Percentiles rank a stretch among this genome's conserved stretches.
Evolutionary conservation across 2,888 invertebrate genomes (phyloP).

Genomic region (Phengaris alcon): DNA sequence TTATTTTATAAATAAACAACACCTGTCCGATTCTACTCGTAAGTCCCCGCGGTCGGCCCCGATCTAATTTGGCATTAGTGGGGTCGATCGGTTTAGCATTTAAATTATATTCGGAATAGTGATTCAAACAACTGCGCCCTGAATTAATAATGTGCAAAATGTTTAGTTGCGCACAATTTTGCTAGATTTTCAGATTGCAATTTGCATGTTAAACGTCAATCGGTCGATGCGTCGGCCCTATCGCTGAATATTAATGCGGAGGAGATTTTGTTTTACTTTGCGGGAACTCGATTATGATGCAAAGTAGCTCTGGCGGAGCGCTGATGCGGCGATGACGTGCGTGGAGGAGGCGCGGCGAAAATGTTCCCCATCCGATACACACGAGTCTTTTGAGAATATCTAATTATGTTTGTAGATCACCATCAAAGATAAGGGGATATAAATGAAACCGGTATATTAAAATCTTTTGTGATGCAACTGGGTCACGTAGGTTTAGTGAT

Average conservation of each 20-base stretch:
- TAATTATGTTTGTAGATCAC: slow-evolving; percentile 29
- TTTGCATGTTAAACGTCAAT: slow-evolving; percentile 79
- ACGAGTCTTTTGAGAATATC: slow-evolving; percentile 26
- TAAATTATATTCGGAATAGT: slow-evolving; percentile 73
- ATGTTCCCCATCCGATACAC: slow-evolving; percentile 28
- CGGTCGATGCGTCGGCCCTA: slow-evolving; percentile 70
- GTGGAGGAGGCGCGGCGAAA: slow-evolving; percentile 34
- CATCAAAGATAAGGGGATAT: slow-evolving; percentile 20
- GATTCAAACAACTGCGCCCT: slow-evolving; percentile 71
- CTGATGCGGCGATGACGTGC: slow-evolving; percentile 40
- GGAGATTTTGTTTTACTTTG: slow-evolving; percentile 78
- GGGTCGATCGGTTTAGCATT: slow-evolving; percentile 75
- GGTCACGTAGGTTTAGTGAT: not conserved
- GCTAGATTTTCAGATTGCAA: slow-evolving; percentile 77
- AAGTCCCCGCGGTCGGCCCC: slow-evolving; percentile 57
- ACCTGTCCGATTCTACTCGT: slow-evolving; percentile 64
- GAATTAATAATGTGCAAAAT: slow-evolving; percentile 75
- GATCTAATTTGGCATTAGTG: slow-evolving; percentile 68
- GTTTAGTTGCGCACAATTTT: slow-evolving; percentile 75
- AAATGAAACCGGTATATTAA: slow-evolving; percentile 25
- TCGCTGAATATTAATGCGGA: slow-evolving; percentile 76
- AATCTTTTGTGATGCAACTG: slow-evolving; percentile 34
- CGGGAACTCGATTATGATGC: slow-evolving; percentile 77
- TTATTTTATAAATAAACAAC: slow-evolving; percentile 32
- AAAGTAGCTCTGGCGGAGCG: slow-evolving; percentile 60